phyloP scores from a whole-genome alignment of 1,140 invertebrate genomes.

The Forficula auricularia region DNA sequence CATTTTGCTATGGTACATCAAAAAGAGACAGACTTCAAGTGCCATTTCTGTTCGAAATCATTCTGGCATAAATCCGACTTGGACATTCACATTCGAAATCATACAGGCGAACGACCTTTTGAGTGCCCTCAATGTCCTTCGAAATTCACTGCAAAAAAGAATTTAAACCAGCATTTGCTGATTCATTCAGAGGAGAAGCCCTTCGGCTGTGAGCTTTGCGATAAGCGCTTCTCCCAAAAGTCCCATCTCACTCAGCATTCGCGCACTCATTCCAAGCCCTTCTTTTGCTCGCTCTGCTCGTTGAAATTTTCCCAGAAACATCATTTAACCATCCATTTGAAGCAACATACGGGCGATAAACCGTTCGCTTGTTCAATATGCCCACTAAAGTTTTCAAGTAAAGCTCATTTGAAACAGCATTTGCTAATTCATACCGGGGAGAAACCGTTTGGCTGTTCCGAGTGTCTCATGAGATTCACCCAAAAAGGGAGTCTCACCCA shows the following conservation, averaged over 20 bases:
- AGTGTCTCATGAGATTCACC: background rate
- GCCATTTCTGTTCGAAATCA: background rate
- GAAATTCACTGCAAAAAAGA: conserved; percentile 1
- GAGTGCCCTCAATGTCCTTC: conserved; percentile 1
- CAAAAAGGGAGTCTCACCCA: conserved; percentile 8
- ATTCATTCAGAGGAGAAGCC: conserved; percentile 8
- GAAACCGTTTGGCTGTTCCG: background rate
- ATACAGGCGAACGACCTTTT: conserved; percentile 6
- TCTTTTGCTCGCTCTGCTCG: conserved; percentile 8
- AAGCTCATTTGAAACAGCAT: conserved; percentile 16
- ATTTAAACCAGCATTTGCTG: conserved; percentile 1
- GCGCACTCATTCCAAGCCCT: conserved; percentile 9
- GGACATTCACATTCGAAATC: conserved; percentile 3
- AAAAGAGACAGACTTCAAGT: too few relatives aligned
- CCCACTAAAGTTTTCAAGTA: conserved; percentile 29
- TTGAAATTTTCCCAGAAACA: conserved; percentile 6
- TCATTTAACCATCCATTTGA: conserved; percentile 16
- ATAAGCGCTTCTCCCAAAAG: background rate
- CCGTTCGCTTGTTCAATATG: conserved; percentile 58
- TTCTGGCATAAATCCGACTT: conserved; percentile 4
- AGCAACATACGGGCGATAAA: conserved; percentile 44
- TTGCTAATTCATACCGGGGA: conserved; percentile 26
- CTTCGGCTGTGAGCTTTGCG: conserved; percentile 4
- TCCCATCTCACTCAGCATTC: conserved; percentile 1
- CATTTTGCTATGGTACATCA: too few relatives aligned